These are phyloP conservation scores for Eupelmus urozonus DNA, from an alignment of 2,888 invertebrate genomes.

Conservation along the genomic window DNA sequence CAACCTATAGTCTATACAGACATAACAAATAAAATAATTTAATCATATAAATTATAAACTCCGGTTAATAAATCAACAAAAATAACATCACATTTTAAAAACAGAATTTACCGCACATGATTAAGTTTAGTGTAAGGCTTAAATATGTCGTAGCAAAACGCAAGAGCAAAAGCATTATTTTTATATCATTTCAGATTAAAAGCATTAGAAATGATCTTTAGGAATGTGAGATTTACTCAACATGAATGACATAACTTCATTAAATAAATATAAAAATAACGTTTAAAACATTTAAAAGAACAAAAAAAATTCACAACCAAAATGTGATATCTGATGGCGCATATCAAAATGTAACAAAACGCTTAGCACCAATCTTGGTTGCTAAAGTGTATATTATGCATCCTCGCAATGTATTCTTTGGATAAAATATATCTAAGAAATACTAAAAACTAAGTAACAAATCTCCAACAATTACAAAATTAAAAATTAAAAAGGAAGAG, in stretches of 20 bases:
- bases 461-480: conserved; percentile 8
- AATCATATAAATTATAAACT: conserved; percentile 50
- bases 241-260: too few relatives aligned
- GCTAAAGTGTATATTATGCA: too few relatives aligned
- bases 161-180: conserved; percentile 17
- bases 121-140: neutral
- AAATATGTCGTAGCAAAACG: conserved; percentile 19
- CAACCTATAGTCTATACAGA: conserved; percentile 22
- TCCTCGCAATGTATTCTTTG: conserved; percentile 17
- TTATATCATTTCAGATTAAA: neutral
- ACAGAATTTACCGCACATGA: conserved; percentile 1
- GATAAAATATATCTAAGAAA: conserved; percentile 15
- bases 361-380: conserved; percentile 17
- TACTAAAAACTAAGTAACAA: conserved; percentile 2
- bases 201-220: conserved; percentile 2
- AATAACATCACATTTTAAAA: conserved; percentile 17
- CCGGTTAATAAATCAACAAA: conserved; percentile 5
- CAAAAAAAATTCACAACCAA: conserved; percentile 31
- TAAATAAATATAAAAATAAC: conserved; percentile 12
- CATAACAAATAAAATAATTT: neutral
- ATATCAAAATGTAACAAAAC: conserved; percentile 4
- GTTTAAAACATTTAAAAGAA: conserved; percentile 1
- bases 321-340: neutral
- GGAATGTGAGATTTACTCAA: conserved; percentile 26
- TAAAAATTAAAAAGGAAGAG: conserved; percentile 24